Evolutionary conservation across 2,888 invertebrate genomes (phyloP), one percentile per base, ranked within the genome.

Genomic region (Chromoteleia sp.): DNA sequence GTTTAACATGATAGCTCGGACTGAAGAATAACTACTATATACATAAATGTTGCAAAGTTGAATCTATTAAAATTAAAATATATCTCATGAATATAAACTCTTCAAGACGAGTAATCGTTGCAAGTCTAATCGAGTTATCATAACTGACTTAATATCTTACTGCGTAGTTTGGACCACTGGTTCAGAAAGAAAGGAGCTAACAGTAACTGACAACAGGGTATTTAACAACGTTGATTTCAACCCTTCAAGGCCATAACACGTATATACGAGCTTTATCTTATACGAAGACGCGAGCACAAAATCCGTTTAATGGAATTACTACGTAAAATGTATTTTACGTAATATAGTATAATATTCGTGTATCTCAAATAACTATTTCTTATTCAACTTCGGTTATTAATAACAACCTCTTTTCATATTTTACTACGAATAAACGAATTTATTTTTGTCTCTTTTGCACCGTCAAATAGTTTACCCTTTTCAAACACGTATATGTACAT

Each of bases 141-240:
- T 61, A 59, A 61, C 52, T 73, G 61, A 73, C 73, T 59, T 61
- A 73, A 73, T 73, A 61, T 73, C 52, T 71, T 71, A 59, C 36
- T 48, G 50, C 71, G 21, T 19, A 73, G 19, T 73, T 52, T 61
- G 73, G 58, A 61, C 52, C 73, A 73, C 52, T 73, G 61, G 33
- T 41, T 73, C 61, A 61, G 61, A 73, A 73, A 73, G 73, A 73
- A 61, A 73, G 29, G 52, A 61, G 54, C 33, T 61, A 50, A 73
- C 58, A 61, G 58, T 43, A 61, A 54, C 73, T 54, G 73, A 73
- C 61, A 73, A 54, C 52, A 61, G 33, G 25, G 29, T 61, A 73
- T 73, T 61, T 58, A 52, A 73, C 58, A 39, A 71, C 29, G 29
- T 21, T 59, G 59, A 71, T 52, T 71, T 41, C 50, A 59, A 70